Evolutionary conservation across 2,888 invertebrate genomes (phyloP), one percentile per base, ranked within the genome.

Genomic region (Mesoligia furuncula): DNA sequence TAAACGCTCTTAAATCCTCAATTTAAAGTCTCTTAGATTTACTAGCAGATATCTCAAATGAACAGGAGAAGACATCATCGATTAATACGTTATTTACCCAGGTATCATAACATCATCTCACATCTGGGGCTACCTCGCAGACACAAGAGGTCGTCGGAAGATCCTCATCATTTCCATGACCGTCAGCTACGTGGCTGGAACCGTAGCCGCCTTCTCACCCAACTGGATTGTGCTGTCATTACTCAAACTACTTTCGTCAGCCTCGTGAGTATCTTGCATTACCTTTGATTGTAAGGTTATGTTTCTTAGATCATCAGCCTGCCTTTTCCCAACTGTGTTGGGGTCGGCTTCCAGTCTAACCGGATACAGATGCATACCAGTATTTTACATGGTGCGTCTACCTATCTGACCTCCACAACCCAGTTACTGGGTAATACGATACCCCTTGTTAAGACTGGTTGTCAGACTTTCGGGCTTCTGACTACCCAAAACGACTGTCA

Each of bases 221-320:
- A 97, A 97, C 85, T 98, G 97, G 92, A 96, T 97, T 77, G 96
- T 97, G 73, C 93, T 98, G 20, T 92, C 97, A 42, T 86, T 97
- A 0, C 97, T 98, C 64, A 96, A 98, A 86, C 97, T 98, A 81
- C 87, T 97, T 1, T 98, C 97, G 66, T 98, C 98, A 13, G 97
- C 98, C 79, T 94, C 97, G 96, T 96, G 81, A 94, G 96, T 94
- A 73, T 75, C 17, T 62, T 59, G 7, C 8, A 15, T 36, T 54
- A 8, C 0, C 15, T 27, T 4, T 45, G 7, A 13, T 67, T 66
- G 9, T 36, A 24, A 36, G 31, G 24, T n/a, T n/a, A 11, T 7
- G 13, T 27, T 27, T 27, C 6, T 61, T 39, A n/a, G n/a, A 59
- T 59, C 15, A 20, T 9, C 61, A 20, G 9, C 57, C 13, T 24